Conservation (phyloP, 1,140 invertebrate genomes). For the Macrocentrus cingulum region DNA sequence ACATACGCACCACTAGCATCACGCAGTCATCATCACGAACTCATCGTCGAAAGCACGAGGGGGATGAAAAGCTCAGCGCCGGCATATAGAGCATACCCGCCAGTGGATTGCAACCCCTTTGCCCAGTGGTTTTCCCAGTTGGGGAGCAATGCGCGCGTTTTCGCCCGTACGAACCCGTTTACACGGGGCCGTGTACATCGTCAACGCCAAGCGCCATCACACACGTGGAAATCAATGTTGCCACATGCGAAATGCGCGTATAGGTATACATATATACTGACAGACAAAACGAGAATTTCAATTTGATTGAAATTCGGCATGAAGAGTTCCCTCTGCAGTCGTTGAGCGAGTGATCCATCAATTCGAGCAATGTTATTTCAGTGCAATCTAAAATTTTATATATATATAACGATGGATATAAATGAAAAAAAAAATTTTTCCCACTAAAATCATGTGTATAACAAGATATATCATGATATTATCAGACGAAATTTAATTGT, state of each 20-base stretch:
- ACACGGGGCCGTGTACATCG: slow-evolving; percentile 22
- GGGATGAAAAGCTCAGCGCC: slow-evolving; percentile 8
- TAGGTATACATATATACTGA: slow-evolving; percentile 7
- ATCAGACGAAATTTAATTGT: neutral
- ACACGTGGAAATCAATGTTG: slow-evolving; percentile 23
- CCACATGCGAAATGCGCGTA: slow-evolving; percentile 26
- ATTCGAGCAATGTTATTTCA: too few relatives aligned
- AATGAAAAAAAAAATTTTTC: too few relatives aligned
- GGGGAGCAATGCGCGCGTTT: slow-evolving; percentile 37
- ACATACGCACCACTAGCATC: too few relatives aligned
- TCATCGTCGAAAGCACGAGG: too few relatives aligned
- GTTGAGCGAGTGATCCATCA: too few relatives aligned
- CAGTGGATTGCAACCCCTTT: slow-evolving; percentile 8
- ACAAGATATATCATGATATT: neutral
- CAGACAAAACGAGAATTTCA: slow-evolving; percentile 24
- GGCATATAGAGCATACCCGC: too few relatives aligned
- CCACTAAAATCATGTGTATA: too few relatives aligned
- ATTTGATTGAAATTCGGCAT: slow-evolving; percentile 30
- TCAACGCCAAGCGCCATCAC: slow-evolving; percentile 7
- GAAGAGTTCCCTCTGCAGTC: slow-evolving; percentile 11
- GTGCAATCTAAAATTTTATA: too few relatives aligned
- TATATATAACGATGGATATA: too few relatives aligned
- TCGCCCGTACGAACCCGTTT: slow-evolving; percentile 30
- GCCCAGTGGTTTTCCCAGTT: slow-evolving; percentile 29
- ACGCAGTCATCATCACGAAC: neutral